Evolutionary conservation across 1,140 invertebrate genomes (phyloP).

Genomic region (Rhyzopertha dominica): DNA sequence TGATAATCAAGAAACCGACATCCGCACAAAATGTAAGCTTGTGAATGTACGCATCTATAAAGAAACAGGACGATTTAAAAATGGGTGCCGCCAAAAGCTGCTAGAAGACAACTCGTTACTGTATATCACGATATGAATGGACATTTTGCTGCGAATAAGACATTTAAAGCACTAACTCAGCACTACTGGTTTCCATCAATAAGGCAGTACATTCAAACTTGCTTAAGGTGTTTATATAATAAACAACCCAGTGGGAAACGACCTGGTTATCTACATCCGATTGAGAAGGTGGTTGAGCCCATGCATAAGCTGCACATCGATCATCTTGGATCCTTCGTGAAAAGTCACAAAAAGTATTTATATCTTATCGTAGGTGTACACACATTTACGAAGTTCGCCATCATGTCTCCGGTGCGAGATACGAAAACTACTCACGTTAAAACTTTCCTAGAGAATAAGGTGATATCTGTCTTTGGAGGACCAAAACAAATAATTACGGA

Average conservation of each 20-base stretch:
- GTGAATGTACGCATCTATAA: slow-evolving; percentile 31
- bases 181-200: slow-evolving; percentile 40
- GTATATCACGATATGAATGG: slow-evolving; percentile 37
- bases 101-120: slow-evolving; percentile 31
- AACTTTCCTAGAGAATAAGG: too few species aligned
- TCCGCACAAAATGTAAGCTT: slow-evolving; percentile 32
- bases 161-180: slow-evolving; percentile 25
- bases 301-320: slow-evolving; percentile 29
- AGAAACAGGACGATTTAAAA: slow-evolving; percentile 22
- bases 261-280: slow-evolving; percentile 32
- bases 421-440: slow-evolving; percentile 15
- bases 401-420: slow-evolving; percentile 14
- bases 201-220: slow-evolving; percentile 27
- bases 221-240: slow-evolving; percentile 21
- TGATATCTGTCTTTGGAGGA: too few species aligned
- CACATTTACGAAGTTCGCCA: slow-evolving; percentile 19
- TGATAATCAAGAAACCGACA: slow-evolving; percentile 18
- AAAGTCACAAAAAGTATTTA: slow-evolving; percentile 19
- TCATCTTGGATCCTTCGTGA: slow-evolving; percentile 31
- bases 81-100: slow-evolving; percentile 37
- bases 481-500: too few species aligned
- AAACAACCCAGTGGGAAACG: slow-evolving; percentile 25
- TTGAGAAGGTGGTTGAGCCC: slow-evolving; percentile 24
- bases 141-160: slow-evolving; percentile 38
- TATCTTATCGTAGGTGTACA: slow-evolving; percentile 21